Base-by-base conservation (phyloP, 2,113 vertebrate genomes). In the Aptenodytes patagonicus region DNA sequence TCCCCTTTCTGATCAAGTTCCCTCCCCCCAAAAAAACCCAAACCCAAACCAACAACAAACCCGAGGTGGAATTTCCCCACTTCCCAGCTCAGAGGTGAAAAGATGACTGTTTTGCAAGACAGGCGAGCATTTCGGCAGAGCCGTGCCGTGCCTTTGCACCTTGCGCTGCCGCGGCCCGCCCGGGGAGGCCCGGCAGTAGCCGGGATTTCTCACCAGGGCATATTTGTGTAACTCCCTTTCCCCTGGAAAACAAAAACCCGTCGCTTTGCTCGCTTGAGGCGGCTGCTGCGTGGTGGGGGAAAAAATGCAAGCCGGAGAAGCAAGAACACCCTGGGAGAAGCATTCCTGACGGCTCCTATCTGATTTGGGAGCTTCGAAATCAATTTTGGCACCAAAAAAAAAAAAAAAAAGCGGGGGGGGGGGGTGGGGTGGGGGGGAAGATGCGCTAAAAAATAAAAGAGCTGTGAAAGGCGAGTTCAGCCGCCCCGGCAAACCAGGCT, bases 181-280 rank as follows among this genome's bases (percentile, higher is more conserved):
- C 2, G 6, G 52, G 10, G 42, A 46, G 28, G 15, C 15, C 36
- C 1, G 6, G 28, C 11, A 14, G 32, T 2, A 7, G 24, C 38
- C 1, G 1, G 34, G 20, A 9, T 36, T 49, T 55, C 54, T 62
- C 40, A 4, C 17, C 18, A 5, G 20, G 8, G 4, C 2, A 1
- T 25, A 8, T 12, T 18, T 51, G 9, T 52, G 15, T 13, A 14
- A 76, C 42, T 7, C 25, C 8, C 4, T 20, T 51, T 75, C 58
- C 20, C 62, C 29, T 29, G 11, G 36, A 11, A 34, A 52, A 57
- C 6, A 7, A 15, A 25, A 52, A 28, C 18, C 10, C 1, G 15
- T 10, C 32, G 4, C 4, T 64, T n/a, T 11, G 3, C 71, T 69
- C 5, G 0, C 29, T 8, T 4, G 5, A 12, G 7, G 2, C 1